Base-by-base conservation (phyloP, 2,797 vertebrate species). In the Sebastes oblongus region DNA sequence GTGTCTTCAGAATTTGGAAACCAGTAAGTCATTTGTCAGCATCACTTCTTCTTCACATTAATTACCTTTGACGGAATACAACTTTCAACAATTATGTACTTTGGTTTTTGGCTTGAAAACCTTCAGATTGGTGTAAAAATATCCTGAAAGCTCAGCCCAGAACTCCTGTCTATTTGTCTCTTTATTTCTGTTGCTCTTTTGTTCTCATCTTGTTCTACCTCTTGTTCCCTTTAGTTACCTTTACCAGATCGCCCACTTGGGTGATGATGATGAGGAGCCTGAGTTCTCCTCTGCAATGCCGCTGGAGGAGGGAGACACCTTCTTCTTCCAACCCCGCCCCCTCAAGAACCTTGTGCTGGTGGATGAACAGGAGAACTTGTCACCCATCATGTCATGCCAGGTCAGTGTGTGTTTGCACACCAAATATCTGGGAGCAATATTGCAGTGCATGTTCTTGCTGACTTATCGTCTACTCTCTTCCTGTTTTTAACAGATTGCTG, bases 201-300 rank as follows among this genome's bases (percentile, higher is more conserved):
- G 4, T 24, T 3, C 27, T 62, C 20, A 64, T 59, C 1, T 27
- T n/a, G 0, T 39, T 39, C 4, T 18, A 1, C 5, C 18, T 52
- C 4, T 25, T 25, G 6, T 67, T 61, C 84, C 32, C 66, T 2
- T 11, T 72, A 99, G 98, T 92, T 99, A 99, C 85, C 96, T 99
- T 68, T 99, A 99, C 93, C 98, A 99, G 83, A 99, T 99, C n/a
- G 98, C 98, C 70, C 98, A 99, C 90, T 91, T 99, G 91, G 98
- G 98, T 1, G 98, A 99, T 0, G 98, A 99, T 3, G 98, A 99
- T 2, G 98, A 99, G 2, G 98, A 99, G 80, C 98, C 98, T 0
- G 98, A 99, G 92, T 99, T 99, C 91, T 99, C 98, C 30, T 99
- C 98, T 56, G 98, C 98, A 2, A 99, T 99, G 98, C 98, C 98